A percentile compares a stretch with the other conserved stretches of the same genome.
These are phyloP conservation scores for Gorsachius goisagi DNA, from an alignment of 2,113 vertebrate genomes.

Conservation along the genomic window DNA sequence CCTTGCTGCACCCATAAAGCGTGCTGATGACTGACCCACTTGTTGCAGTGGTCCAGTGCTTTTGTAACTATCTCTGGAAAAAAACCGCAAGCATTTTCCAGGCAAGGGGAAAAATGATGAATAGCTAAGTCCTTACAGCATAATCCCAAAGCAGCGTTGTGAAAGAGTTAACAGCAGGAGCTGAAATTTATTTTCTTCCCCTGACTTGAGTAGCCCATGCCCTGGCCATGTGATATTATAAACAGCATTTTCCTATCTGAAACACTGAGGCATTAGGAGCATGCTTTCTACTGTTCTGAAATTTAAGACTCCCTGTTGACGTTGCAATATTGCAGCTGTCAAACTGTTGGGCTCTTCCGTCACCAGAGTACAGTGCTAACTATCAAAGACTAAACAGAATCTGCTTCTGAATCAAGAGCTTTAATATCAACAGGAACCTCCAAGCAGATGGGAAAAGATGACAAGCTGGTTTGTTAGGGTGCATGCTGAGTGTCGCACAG, in stretches of 20 bases:
- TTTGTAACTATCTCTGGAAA: background rate
- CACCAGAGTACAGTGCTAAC: background rate
- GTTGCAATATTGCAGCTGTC: background rate
- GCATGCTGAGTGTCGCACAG: accelerated
- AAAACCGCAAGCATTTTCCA: background rate
- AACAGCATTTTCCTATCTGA: background rate
- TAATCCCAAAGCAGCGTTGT: background rate
- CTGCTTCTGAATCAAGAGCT: background rate
- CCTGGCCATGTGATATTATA: background rate
- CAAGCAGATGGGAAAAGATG: background rate
- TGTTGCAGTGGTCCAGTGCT: background rate
- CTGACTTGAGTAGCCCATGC: background rate
- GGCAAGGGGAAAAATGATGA: background rate
- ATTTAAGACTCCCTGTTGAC: background rate
- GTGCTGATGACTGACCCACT: background rate
- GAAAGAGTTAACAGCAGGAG: background rate
- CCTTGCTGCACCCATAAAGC: accelerated
- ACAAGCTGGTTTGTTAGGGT: background rate
- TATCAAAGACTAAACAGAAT: background rate
- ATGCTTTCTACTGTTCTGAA: background rate
- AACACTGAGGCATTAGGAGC: background rate
- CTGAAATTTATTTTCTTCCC: background rate
- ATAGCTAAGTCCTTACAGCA: background rate
- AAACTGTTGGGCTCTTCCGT: background rate
- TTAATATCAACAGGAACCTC: background rate